A percentile compares a stretch with the other conserved stretches of the same genome.
phyloP scores from a whole-genome alignment of 1,140 invertebrate species.

The Habropoda laboriosa region DNA sequence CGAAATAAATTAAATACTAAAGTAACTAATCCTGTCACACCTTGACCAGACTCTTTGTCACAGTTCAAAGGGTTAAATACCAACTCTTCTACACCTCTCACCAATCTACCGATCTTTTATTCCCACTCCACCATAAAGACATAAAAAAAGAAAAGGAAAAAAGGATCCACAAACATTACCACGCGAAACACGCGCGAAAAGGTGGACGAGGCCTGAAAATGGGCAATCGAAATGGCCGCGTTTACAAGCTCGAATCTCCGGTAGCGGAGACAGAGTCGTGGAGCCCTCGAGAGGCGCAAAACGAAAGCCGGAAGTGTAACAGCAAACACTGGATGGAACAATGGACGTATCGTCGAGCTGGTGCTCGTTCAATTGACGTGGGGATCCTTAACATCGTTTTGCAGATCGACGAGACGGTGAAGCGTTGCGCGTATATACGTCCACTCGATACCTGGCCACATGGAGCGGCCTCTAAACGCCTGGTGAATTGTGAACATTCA shows the following conservation, averaged over 20 bases:
- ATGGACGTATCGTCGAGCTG: background rate
- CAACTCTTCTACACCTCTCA: too few species aligned
- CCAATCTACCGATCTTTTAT: too few species aligned
- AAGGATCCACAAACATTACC: too few species aligned
- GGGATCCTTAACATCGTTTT: constrained; percentile 49
- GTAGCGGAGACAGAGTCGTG: background rate
- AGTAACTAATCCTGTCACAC: too few species aligned
- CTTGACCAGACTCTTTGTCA: too few species aligned
- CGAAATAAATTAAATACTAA: too few species aligned
- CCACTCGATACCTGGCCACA: constrained; percentile 30
- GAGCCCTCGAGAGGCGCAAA: background rate
- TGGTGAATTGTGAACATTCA: constrained; percentile 42
- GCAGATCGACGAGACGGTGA: constrained; percentile 26
- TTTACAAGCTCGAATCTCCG: constrained; percentile 8
- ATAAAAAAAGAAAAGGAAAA: too few species aligned
- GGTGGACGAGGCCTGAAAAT: constrained; percentile 8
- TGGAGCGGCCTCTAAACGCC: constrained; percentile 12
- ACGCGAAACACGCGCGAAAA: background rate
- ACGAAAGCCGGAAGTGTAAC: constrained; percentile 37
- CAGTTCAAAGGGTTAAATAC: too few species aligned
- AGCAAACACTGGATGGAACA: constrained; percentile 26
- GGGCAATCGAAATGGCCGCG: constrained; percentile 8
- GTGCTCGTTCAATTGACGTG: constrained; percentile 28
- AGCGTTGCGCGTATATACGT: constrained; percentile 1
- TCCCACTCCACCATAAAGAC: too few species aligned